Evolutionary conservation across 2,888 invertebrate genomes (phyloP).

Genomic region (Ariolimax columbianus): DNA sequence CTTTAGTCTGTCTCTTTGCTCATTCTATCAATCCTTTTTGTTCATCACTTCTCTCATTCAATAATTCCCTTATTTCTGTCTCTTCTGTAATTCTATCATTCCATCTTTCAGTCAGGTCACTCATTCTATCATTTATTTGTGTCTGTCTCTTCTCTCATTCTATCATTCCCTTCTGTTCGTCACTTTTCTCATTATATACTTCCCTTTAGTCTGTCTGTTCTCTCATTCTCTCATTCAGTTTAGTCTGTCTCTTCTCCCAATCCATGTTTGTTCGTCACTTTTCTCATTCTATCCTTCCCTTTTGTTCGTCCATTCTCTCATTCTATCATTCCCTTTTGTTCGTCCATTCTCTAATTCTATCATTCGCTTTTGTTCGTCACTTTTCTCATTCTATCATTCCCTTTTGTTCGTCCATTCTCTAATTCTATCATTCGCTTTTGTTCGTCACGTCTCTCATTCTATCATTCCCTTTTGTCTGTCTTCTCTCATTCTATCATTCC

Average conservation of each 20-base stretch:
- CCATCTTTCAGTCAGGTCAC: not conserved
- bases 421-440: not conserved
- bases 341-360: not conserved
- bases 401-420: not conserved
- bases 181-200: not conserved
- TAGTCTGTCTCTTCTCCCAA: not conserved
- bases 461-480: not conserved
- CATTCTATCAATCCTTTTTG: not conserved
- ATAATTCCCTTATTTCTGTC: not conserved
- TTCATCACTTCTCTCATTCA: not conserved
- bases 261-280: not conserved
- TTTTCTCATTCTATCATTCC: not conserved
- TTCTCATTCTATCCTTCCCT: not conserved
- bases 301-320: not conserved
- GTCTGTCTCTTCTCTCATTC: no score
- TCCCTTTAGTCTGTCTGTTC: not conserved
- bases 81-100: not conserved
- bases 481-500: not conserved
- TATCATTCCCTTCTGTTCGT: not conserved
- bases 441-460: not conserved
- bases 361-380: no score
- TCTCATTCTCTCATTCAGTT: not conserved
- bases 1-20: not conserved
- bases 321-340: constrained; percentile 10
- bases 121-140: not conserved